Percentiles rank a stretch among this genome's conserved stretches.
Evolutionary conservation across 2,888 invertebrate genomes (phyloP).

Genomic region (Ormyrus thymus): DNA sequence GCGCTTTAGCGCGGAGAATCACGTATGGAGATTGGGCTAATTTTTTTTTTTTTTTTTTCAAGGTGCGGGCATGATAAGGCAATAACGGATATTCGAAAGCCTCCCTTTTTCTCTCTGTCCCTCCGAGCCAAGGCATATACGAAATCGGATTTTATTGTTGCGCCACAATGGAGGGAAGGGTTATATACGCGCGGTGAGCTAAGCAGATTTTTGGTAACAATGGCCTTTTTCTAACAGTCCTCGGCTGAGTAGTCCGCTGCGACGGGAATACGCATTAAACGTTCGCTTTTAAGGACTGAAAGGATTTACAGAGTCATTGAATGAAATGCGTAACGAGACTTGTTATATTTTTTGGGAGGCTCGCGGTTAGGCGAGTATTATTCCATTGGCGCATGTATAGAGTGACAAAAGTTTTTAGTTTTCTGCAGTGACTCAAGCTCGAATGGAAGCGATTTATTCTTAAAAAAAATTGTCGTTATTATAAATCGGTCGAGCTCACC

Average conservation of each 20-base stretch:
- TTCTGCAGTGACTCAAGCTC: too few species aligned
- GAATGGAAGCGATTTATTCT: too few species aligned
- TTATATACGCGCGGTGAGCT: constrained; percentile 7
- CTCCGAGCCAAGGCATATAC: not conserved
- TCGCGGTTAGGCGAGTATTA: too few species aligned
- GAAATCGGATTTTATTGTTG: not conserved
- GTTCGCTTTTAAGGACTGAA: not conserved
- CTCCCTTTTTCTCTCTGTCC: too few species aligned
- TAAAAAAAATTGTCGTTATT: too few species aligned
- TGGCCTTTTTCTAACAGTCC: constrained; percentile 2
- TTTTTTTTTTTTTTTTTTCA: constrained; percentile 38
- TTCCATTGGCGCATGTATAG: not conserved
- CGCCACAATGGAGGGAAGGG: constrained; percentile 6
- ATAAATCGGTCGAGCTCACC: too few species aligned
- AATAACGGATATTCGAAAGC: too few species aligned
- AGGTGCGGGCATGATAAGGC: constrained; percentile 27
- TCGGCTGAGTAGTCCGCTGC: not conserved
- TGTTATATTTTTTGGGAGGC: too few species aligned
- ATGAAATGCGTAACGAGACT: too few species aligned
- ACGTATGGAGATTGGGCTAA: constrained; percentile 14
- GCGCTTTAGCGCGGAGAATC: not conserved
- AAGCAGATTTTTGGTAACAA: constrained; percentile 25
- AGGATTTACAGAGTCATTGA: too few species aligned
- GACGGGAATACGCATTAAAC: not conserved
- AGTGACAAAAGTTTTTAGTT: not conserved